Conservation (phyloP, 2,888 invertebrate genomes). For the Cheilosia variabilis region DNA sequence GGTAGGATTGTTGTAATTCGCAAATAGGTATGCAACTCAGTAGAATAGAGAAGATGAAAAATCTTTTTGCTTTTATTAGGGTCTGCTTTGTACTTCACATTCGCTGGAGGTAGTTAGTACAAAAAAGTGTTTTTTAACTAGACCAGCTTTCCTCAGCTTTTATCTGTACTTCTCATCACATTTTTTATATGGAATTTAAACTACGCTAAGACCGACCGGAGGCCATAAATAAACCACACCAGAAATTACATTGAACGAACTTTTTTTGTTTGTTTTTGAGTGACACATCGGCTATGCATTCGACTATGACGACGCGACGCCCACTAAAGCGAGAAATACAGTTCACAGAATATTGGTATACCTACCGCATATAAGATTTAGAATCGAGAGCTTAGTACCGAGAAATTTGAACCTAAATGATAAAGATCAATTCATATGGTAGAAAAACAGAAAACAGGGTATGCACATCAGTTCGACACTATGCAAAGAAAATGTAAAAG, state of each 20-base stretch:
- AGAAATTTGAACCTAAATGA: too few relatives aligned
- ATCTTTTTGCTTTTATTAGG: slow-evolving; percentile 23
- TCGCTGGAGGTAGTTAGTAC: background rate
- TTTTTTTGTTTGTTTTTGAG: slow-evolving; percentile 12
- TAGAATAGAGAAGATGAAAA: slow-evolving; percentile 1
- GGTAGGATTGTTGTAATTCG: slow-evolving; percentile 2
- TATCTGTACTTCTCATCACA: slow-evolving; percentile 21
- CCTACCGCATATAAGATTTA: background rate
- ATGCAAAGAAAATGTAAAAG: too few relatives aligned
- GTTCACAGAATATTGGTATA: slow-evolving; percentile 34
- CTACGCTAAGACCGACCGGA: slow-evolving; percentile 16
- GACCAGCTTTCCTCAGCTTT: slow-evolving; percentile 25
- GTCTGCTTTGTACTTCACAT: slow-evolving; percentile 16
- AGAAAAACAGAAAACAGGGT: too few relatives aligned
- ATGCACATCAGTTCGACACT: too few relatives aligned
- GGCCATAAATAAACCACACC: slow-evolving; percentile 32
- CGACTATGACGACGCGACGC: slow-evolving; percentile 60
- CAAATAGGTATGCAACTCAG: background rate
- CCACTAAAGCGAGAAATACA: slow-evolving; percentile 52
- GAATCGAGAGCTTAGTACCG: background rate
- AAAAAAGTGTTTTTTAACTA: background rate
- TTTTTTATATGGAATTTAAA: slow-evolving; percentile 8
- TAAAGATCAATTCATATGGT: too few relatives aligned
- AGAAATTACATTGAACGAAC: slow-evolving; percentile 16
- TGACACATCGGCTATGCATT: slow-evolving; percentile 66